Evolutionary conservation across 1,140 invertebrate species (phyloP).

Genomic region (Lasioglossum baleicum): DNA sequence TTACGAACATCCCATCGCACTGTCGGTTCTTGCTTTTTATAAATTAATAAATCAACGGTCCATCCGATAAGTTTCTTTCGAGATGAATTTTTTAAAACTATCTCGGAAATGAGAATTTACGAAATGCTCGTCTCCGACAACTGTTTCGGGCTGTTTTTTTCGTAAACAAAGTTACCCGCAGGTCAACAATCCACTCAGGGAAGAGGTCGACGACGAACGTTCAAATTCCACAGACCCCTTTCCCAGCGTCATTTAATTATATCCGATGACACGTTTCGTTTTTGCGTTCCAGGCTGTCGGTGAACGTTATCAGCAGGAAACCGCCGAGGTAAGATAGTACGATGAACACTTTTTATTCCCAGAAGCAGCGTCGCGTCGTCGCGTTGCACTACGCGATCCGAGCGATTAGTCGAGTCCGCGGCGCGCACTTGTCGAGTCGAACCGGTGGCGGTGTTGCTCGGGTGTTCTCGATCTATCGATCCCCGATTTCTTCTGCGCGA

Average conservation of each 20-base stretch:
- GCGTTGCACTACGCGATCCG: slow-evolving; percentile 10
- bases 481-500: too few species aligned
- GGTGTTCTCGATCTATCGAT: too few species aligned
- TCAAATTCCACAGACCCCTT: slow-evolving; percentile 1
- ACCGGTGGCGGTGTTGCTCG: too few species aligned
- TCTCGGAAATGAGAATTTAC: too few species aligned
- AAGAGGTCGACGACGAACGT: background rate
- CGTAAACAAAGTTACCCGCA: too few species aligned
- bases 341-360: slow-evolving; percentile 45
- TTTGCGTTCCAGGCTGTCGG: slow-evolving; percentile 62
- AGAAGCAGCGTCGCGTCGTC: slow-evolving; percentile 19
- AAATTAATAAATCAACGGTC: too few species aligned
- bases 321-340: slow-evolving; percentile 73
- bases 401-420: slow-evolving; percentile 43
- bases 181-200: too few species aligned
- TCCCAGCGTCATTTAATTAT: background rate
- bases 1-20: too few species aligned
- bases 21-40: too few species aligned
- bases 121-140: background rate
- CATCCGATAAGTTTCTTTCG: too few species aligned
- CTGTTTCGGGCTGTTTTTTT: background rate
- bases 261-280: slow-evolving; percentile 58
- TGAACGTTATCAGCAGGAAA: slow-evolving; percentile 74
- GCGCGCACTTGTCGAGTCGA: background rate
- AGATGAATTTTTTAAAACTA: too few species aligned